Base-by-base conservation (phyloP, 2,113 vertebrate species). In the Carlito syrichta region DNA sequence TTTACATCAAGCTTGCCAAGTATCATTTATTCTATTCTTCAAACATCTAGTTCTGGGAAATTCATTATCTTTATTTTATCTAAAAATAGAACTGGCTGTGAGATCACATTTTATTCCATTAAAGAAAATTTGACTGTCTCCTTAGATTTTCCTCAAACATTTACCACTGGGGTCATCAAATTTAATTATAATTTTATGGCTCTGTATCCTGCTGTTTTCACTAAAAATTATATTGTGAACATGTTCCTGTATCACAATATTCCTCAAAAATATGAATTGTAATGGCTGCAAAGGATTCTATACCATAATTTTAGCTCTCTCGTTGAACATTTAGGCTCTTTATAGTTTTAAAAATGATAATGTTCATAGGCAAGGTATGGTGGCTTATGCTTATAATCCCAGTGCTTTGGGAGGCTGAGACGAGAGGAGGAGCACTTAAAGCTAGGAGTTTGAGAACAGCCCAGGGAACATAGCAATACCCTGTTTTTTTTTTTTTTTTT, bases 51-150 rank as follows among this genome's bases (percentile, higher is more conserved):
- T 32, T 13, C 38, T 7, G 17, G 66, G 60, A 20, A 78, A 77
- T n/a, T 81, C 35, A 89, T 32, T 56, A 8, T 86, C 62, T 83
- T 91, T 73, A 38, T 79, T 91, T 92, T 86, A 71, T 58, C 56
- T 90, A 79, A 87, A 96, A 96, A 40, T 85, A n/a, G 5, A 3
- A 50, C 81, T 54, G 58, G 27, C 20, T 56, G 3, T 78, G 73
- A 84, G 69, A 86, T 58, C 91, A 63, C 84, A 91, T 91, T 96
- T 78, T 97, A 76, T 45, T 60, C 52, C 60, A 27, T 56, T 79
- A 56, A 81, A 88, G 16, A 84, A 81, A 81, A 68, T 96, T 81
- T 90, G n/a, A 94, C 48, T 40, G 3, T 96, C 68, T 91, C 27
- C 74, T 93, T 89, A 54, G 62, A 35, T 63, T 97, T 89, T 86